Evolutionary conservation across 2,113 vertebrate genomes (phyloP).

Genomic region (Corythoichthys intestinalis): DNA sequence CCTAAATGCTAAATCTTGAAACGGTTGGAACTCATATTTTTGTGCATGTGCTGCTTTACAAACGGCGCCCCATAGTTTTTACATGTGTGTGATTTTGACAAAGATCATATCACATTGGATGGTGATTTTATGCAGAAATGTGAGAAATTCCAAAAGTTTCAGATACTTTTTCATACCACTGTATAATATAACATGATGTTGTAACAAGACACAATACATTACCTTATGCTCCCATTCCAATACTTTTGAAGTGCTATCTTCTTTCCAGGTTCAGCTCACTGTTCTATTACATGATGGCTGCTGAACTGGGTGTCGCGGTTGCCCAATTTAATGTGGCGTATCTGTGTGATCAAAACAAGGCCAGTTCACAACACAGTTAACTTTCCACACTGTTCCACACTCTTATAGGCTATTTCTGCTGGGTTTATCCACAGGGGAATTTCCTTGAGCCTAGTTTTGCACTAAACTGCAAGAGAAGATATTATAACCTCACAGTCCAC

Average conservation of each 20-base stretch:
- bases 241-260: not conserved
- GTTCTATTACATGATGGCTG: slow-evolving; percentile 54
- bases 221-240: too few relatives aligned
- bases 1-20: too few relatives aligned
- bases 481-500: slow-evolving; percentile 73
- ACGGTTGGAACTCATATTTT: too few relatives aligned
- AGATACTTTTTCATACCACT: too few relatives aligned
- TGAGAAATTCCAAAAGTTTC: too few relatives aligned
- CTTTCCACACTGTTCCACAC: not conserved
- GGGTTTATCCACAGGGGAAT: slow-evolving; percentile 41
- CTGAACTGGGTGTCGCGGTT: not conserved
- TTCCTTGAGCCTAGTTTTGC: slow-evolving; percentile 57
- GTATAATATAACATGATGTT: too few relatives aligned
- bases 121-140: too few relatives aligned
- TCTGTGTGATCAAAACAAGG: not conserved
- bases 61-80: too few relatives aligned
- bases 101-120: too few relatives aligned
- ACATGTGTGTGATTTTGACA: too few relatives aligned
- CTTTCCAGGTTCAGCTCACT: slow-evolving; percentile 65
- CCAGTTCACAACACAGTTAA: not conserved
- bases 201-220: too few relatives aligned
- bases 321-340: not conserved
- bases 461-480: slow-evolving; percentile 62
- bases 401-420: not conserved
- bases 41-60: too few relatives aligned